Evolutionary conservation across 2,797 vertebrate species (phyloP).

Genomic region (Fistularia commersonii): DNA sequence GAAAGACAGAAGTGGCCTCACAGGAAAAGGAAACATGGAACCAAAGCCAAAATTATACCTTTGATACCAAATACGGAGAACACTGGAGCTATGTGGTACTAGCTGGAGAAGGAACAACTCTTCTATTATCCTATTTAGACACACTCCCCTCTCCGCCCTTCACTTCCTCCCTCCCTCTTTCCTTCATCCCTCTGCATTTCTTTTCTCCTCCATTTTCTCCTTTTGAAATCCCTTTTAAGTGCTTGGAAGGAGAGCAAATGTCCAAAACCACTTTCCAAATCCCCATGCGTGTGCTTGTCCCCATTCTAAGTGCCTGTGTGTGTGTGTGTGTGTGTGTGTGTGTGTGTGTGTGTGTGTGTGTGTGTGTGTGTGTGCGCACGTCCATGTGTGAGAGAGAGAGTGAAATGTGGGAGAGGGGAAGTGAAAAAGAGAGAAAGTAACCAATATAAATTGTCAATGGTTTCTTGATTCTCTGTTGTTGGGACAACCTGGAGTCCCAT

Average conservation of each 20-base stretch:
- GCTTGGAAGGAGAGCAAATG: slow-evolving; percentile 56
- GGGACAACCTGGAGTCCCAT: slow-evolving; percentile 8
- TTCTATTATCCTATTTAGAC: slow-evolving; percentile 44
- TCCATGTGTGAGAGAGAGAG: neutral
- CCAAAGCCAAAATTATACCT: slow-evolving; percentile 14
- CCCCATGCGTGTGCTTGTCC: slow-evolving; percentile 58
- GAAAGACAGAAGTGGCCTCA: too few species aligned
- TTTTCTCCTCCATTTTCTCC: slow-evolving; percentile 33
- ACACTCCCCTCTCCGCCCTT: slow-evolving; percentile 12
- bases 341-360: slow-evolving; percentile 12
- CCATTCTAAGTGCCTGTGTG: slow-evolving; percentile 44
- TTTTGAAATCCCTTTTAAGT: slow-evolving; percentile 56
- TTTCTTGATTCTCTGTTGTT: slow-evolving; percentile 31
- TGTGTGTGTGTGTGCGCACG: slow-evolving; percentile 13
- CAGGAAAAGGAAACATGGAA: neutral
- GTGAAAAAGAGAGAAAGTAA: slow-evolving; percentile 21
- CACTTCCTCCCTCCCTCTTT: slow-evolving; percentile 5
- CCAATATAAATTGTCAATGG: slow-evolving; percentile 47
- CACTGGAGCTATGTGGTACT: slow-evolving; percentile 10
- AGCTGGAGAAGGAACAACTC: slow-evolving; percentile 21
- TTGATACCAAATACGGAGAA: slow-evolving; percentile 18
- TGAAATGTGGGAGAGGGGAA: slow-evolving; percentile 9
- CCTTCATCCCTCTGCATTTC: slow-evolving; percentile 31
- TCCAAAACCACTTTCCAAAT: slow-evolving; percentile 62
- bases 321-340: slow-evolving; percentile 15